These are phyloP conservation scores for Griposia aprilina DNA, from an alignment of 2,888 invertebrate species.

Conservation along the genomic window DNA sequence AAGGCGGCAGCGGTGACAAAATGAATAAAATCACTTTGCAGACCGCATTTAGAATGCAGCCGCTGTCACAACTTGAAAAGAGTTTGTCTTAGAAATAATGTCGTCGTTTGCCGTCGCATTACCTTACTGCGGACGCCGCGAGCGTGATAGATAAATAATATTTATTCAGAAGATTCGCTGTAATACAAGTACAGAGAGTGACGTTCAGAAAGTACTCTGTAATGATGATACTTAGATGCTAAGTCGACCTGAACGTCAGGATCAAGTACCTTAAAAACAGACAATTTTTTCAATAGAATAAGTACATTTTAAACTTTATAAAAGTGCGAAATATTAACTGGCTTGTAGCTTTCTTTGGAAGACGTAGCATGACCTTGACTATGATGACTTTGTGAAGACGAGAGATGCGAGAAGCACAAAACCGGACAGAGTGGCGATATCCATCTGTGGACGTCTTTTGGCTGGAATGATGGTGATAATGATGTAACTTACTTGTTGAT, in stretches of 20 bases:
- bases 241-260: background rate
- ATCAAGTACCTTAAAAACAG: background rate
- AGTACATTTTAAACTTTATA: background rate
- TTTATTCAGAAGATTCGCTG: constrained; percentile 17
- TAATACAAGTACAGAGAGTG: background rate
- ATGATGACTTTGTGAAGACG: background rate
- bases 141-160: constrained; percentile 33
- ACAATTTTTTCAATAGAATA: background rate
- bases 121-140: constrained; percentile 24
- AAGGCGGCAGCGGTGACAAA: background rate
- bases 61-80: constrained; percentile 29
- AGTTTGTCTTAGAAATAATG: constrained; percentile 51
- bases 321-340: background rate
- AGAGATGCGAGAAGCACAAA: background rate
- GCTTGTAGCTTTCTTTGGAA: background rate
- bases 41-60: constrained; percentile 40
- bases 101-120: constrained; percentile 35
- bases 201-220: background rate
- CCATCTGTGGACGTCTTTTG: background rate
- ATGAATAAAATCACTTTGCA: constrained; percentile 25
- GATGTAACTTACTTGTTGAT: background rate
- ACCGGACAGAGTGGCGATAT: background rate
- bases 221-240: background rate
- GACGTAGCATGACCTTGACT: background rate
- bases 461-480: background rate